These are phyloP conservation scores for Erebia epiphron DNA, from an alignment of 2,888 invertebrate species.

Conservation along the genomic window DNA sequence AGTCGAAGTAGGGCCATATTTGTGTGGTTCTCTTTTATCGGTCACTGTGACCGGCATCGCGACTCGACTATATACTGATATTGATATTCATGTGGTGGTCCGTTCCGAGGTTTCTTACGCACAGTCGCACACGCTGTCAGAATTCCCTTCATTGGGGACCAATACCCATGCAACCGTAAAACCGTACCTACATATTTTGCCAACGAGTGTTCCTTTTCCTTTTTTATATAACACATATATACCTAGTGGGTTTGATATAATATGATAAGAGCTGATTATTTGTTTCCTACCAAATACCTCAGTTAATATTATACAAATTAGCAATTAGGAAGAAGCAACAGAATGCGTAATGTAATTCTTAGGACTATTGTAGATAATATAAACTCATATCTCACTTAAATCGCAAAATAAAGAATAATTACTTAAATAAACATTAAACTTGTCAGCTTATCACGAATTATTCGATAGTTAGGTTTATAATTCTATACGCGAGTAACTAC, in stretches of 20 bases:
- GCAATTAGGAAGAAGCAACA: background rate
- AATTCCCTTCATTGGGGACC: slow-evolving; percentile 61
- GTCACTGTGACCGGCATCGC: slow-evolving; percentile 70
- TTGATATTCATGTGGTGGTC: slow-evolving; percentile 77
- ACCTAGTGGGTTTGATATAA: no score
- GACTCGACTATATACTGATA: slow-evolving; percentile 69
- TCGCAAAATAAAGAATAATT: slow-evolving; percentile 2
- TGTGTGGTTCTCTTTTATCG: slow-evolving; percentile 77
- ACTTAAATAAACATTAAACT: slow-evolving; percentile 35
- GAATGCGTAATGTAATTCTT: background rate
- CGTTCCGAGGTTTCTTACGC: slow-evolving; percentile 67
- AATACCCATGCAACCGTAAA: slow-evolving; percentile 58
- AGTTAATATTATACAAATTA: background rate
- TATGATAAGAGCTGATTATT: no score
- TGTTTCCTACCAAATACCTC: background rate
- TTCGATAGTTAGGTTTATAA: slow-evolving; percentile 60
- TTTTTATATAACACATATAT: background rate
- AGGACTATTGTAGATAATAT: background rate
- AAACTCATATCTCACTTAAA: background rate
- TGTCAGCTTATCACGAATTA: slow-evolving; percentile 53
- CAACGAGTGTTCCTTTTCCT: slow-evolving; percentile 29
- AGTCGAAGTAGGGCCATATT: slow-evolving; percentile 72
- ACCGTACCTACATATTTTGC: slow-evolving; percentile 33
- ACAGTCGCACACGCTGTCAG: slow-evolving; percentile 61
- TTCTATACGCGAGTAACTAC: slow-evolving; percentile 56